Base-by-base conservation (phyloP, 2,797 vertebrate species). In the Hoplostethus atlanticus region DNA sequence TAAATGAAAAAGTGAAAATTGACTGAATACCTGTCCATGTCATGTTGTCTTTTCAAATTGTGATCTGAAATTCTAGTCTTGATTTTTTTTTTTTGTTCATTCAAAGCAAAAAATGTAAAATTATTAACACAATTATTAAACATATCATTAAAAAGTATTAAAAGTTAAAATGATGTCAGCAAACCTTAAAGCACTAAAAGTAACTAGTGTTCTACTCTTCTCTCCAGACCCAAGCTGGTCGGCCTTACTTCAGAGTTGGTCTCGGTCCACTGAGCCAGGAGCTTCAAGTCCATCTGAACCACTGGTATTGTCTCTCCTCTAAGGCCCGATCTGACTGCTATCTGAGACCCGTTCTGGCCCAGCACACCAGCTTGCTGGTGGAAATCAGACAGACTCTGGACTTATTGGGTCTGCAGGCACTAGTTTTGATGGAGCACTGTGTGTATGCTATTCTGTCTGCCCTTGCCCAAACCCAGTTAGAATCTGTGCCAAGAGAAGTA, bases 271-370 rank as follows among this genome's bases (percentile, higher is more conserved):
- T 94, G 57, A 87, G 89, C 62, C 88, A 91, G 59, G 94, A 95
- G 53, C 79, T 94, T 13, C 85, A 87, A 40, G 67, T 89, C 59
- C 93, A 95, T 67, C 62, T 93, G 7, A 86, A 66, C 77, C 94
- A 95, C 78, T 94, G 93, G 94, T 83, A 89, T 9, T 73, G 79
- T 34, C 82, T 95, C 10, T 79, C 83, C 42, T 79, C 86, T 54
- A 89, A 83, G 78, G 83, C 85, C n/a, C 79, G 82, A 17, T 87
- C 91, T 0, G 89, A 94, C 47, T 31, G 13, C 6, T 85, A 67
- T 36, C 82, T 94, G 59, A 87, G 84, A 55, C 25, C 16, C 0
- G 75, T 77, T 44, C 28, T 92, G 2, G 65, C 73, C 56, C 75
- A 25, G 55, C 81, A 75, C 6, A 63, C 52, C 3, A 48, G 47